Base-by-base conservation (phyloP, 2,113 vertebrate genomes). In the Austrofundulus limnaeus region DNA sequence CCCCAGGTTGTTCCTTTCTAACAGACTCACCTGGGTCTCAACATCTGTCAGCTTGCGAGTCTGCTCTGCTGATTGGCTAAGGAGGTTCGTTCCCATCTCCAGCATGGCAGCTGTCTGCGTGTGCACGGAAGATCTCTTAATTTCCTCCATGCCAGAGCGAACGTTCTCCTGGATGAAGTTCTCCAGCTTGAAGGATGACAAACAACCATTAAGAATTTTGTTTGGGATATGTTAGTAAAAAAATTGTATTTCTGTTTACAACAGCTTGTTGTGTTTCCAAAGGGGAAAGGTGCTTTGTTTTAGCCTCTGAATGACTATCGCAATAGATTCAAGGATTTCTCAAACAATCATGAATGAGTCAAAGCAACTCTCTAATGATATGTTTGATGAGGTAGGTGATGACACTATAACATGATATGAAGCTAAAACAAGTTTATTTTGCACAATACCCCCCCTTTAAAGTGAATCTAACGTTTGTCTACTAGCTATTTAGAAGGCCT, bases 51-150 rank as follows among this genome's bases (percentile, higher is more conserved):
- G 82, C 73, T 92, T 92, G 38, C 91, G 92, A 12, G 92, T 92
- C 75, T 93, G 93, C 80, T 95, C 92, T 0, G 90, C 91, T 4
- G 85, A 91, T 75, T 92, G 90, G 82, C 89, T 94, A 59, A 88
- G 88, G 47, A 93, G 87, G 68, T 88, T 94, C 63, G 84, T 91
- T 55, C 92, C 92, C 54, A 92, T 93, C 67, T 93, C 90, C 46
- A 93, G 59, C 88, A 93, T 93, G 58, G 85, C 83, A 3, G 85
- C 90, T 1, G 90, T 92, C 78, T 92, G 89, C 20, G 83, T 92
- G 75, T 92, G 90, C 13, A 90, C 91, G 0, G 73, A 56, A 6
- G 83, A 87, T 39, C 74, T 52, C 49, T 92, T 91, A 60, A 86
- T 88, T 75, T 90, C 85, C 41, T 85, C 90, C 77, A 89, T 85